These are phyloP conservation scores for Aleadryas rufinucha DNA, from an alignment of 2,113 vertebrate genomes.

Conservation along the genomic window DNA sequence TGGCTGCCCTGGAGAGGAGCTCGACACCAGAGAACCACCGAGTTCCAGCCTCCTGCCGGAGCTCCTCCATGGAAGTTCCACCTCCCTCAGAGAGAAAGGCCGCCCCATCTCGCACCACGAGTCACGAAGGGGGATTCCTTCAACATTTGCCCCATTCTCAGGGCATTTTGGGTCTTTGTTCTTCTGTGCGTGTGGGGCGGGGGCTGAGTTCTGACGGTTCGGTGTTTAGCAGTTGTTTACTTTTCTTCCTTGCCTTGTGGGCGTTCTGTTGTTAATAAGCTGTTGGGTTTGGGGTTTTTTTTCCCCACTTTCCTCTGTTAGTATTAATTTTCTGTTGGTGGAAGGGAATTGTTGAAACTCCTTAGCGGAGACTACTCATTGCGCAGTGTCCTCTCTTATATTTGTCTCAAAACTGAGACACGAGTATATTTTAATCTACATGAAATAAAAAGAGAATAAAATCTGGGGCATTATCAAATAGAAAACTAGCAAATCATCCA, in stretches of 20 bases:
- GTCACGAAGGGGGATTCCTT: neutral
- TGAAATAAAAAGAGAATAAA: neutral
- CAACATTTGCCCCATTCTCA: fast-evolving
- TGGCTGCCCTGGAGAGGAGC: neutral
- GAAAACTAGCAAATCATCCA: neutral
- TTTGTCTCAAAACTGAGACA: neutral
- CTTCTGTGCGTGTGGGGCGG: neutral
- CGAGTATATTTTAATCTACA: neutral
- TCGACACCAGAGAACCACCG: neutral
- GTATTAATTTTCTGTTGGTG: neutral
- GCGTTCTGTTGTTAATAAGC: neutral
- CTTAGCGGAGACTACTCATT: neutral
- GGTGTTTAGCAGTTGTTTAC: neutral
- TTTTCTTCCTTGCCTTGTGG: too few species aligned
- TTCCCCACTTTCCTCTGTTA: too few species aligned
- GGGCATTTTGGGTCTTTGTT: neutral
- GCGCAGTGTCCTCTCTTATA: neutral
- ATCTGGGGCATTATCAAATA: too few species aligned
- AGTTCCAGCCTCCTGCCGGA: neutral
- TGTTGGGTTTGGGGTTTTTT: too few species aligned
- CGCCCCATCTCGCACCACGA: too few species aligned
- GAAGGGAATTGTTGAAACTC: neutral
- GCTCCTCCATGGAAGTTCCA: neutral
- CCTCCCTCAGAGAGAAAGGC: neutral
- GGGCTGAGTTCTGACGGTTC: neutral